Conservation (phyloP, 2,113 vertebrate species). For the Chinchilla lanigera region DNA sequence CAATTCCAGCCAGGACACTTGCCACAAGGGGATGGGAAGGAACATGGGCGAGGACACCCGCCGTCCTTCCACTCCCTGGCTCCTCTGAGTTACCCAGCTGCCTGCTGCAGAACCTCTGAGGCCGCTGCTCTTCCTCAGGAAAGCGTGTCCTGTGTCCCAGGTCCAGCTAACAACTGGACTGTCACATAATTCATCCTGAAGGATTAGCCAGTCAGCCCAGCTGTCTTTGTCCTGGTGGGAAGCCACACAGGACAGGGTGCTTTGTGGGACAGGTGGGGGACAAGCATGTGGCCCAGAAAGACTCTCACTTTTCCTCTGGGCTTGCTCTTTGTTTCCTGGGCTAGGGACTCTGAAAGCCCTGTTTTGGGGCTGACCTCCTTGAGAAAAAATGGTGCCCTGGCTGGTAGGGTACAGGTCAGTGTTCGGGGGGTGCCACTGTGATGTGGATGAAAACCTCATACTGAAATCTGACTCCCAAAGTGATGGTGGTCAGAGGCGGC, state of each 20-base stretch:
- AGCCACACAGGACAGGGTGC: background rate
- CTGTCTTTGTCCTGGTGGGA: background rate
- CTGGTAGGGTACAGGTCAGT: background rate
- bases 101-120: background rate
- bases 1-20: accelerated
- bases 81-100: background rate
- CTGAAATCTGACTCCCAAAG: background rate
- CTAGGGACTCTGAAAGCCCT: background rate
- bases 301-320: background rate
- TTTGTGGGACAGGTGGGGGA: background rate
- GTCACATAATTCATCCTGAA: conserved; percentile 77
- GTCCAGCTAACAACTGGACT: conserved; percentile 33
- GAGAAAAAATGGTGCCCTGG: background rate
- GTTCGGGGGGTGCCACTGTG: background rate
- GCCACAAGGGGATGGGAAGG: accelerated
- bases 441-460: background rate
- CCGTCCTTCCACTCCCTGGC: background rate
- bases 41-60: accelerated
- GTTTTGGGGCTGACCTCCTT: background rate
- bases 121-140: background rate
- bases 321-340: background rate
- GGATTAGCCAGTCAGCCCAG: conserved; percentile 30
- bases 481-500: background rate
- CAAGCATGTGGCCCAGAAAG: background rate
- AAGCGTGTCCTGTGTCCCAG: background rate